These are phyloP conservation scores for Idaea aversata DNA, from an alignment of 2,888 invertebrate genomes.

Conservation along the genomic window DNA sequence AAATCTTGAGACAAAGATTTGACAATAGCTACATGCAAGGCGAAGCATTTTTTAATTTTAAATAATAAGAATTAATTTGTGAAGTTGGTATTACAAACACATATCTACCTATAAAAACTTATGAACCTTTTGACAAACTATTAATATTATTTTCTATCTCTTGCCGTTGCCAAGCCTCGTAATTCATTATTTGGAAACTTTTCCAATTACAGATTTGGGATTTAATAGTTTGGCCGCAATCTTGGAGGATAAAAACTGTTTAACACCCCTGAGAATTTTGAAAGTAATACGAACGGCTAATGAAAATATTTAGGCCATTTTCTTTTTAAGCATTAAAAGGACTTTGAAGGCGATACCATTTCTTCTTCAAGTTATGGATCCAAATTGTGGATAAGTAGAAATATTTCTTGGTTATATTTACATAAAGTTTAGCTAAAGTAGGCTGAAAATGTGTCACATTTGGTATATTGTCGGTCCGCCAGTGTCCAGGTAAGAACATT, in stretches of 20 bases:
- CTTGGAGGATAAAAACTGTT: background rate
- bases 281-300: background rate
- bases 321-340: background rate
- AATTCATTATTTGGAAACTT: slow-evolving; percentile 25
- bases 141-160: background rate
- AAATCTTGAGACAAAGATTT: no score
- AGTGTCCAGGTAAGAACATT: no score
- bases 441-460: no score
- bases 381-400: no score
- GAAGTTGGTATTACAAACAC: no score
- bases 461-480: no score
- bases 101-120: background rate
- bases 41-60: no score
- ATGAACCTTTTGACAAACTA: background rate
- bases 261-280: background rate
- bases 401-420: no score
- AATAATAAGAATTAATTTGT: no score
- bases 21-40: no score
- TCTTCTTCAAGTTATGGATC: no score
- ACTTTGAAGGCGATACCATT: background rate
- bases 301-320: background rate
- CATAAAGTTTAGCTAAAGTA: no score
- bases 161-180: background rate
- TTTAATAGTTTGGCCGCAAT: slow-evolving; percentile 11
- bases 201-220: slow-evolving; percentile 14